These are phyloP conservation scores for Zaprionus inermis DNA, from an alignment of 1,140 invertebrate species.

Conservation along the genomic window DNA sequence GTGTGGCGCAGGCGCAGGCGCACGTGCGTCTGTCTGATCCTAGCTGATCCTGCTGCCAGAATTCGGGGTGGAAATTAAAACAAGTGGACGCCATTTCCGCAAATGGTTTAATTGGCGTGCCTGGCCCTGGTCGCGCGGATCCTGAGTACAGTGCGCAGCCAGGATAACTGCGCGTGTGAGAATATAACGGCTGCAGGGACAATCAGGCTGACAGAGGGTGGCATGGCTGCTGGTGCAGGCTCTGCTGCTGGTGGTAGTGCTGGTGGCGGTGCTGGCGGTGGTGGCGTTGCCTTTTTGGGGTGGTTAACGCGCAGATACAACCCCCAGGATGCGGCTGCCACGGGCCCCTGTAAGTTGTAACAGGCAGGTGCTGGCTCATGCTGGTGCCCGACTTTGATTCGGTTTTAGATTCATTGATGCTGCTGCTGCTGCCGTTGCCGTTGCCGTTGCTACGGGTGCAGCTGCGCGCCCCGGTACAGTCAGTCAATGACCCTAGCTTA, in stretches of 20 bases:
- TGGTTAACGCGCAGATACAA: conserved; percentile 58
- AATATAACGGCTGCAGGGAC: conserved; percentile 66
- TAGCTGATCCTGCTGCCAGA: conserved; percentile 31
- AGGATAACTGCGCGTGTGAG: conserved; percentile 59
- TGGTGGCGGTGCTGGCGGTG: conserved; percentile 22
- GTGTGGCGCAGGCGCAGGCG: conserved; percentile 73
- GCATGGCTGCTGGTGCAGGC: conserved; percentile 36
- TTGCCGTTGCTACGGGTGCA: conserved; percentile 52
- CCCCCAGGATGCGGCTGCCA: conserved; percentile 78
- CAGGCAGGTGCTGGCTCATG: conserved; percentile 75
- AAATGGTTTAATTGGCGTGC: conserved; percentile 68
- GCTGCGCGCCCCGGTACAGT: conserved; percentile 51
- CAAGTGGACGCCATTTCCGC: conserved; percentile 78
- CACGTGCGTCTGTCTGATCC: conserved; percentile 58
- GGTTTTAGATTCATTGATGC: conserved; percentile 38
- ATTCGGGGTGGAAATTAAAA: conserved; percentile 65
- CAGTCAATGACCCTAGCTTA: conserved; percentile 79
- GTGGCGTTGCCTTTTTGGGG: conserved; percentile 58
- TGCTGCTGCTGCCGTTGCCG: no score
- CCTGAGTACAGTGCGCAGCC: conserved; percentile 70
- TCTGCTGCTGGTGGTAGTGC: conserved; percentile 5
- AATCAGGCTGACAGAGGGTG: conserved; percentile 54
- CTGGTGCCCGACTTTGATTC: conserved; percentile 69
- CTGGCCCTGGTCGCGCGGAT: conserved; percentile 40
- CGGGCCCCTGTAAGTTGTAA: conserved; percentile 76